Evolutionary conservation across 2,888 invertebrate species (phyloP).

Genomic region (Epiblema foenella): DNA sequence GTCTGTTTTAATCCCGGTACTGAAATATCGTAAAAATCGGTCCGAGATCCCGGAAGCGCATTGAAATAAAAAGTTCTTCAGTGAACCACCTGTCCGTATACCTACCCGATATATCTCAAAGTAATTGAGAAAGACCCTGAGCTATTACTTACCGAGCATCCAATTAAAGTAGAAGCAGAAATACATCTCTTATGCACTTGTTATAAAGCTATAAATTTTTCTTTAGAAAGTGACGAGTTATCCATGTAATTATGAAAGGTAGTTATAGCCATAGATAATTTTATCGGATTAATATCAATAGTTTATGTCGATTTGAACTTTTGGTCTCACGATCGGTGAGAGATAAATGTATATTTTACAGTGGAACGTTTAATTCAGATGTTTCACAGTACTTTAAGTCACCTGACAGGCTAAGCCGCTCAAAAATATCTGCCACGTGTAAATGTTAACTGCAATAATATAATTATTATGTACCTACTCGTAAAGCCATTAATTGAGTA

Average conservation of each 20-base stretch:
- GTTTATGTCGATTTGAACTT: constrained; percentile 11
- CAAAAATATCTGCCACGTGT: too few relatives aligned
- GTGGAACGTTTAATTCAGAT: background rate
- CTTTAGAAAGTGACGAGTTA: constrained; percentile 50
- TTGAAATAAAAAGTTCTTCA: too few relatives aligned
- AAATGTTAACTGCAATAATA: too few relatives aligned
- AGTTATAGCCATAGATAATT: constrained; percentile 19
- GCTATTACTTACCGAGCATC: constrained; percentile 33
- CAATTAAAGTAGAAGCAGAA: constrained; percentile 27
- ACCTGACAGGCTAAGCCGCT: too few relatives aligned
- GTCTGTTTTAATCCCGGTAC: too few relatives aligned
- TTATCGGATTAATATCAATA: constrained; percentile 35
- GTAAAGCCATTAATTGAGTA: too few relatives aligned
- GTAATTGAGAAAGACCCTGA: constrained; percentile 6
- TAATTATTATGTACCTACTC: too few relatives aligned
- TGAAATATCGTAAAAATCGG: too few relatives aligned
- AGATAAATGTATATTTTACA: background rate
- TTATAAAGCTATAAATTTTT: constrained; percentile 48
- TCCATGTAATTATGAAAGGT: constrained; percentile 23
- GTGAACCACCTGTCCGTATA: too few relatives aligned
- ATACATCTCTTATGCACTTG: constrained; percentile 43
- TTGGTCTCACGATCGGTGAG: constrained; percentile 17
- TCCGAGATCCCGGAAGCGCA: too few relatives aligned
- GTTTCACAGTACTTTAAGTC: background rate
- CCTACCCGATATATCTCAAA: too few relatives aligned